Percentiles rank a stretch among this genome's conserved stretches.
Evolutionary conservation across 2,797 vertebrate genomes (phyloP).

Genomic region (Brachyrhaphis roseni): DNA sequence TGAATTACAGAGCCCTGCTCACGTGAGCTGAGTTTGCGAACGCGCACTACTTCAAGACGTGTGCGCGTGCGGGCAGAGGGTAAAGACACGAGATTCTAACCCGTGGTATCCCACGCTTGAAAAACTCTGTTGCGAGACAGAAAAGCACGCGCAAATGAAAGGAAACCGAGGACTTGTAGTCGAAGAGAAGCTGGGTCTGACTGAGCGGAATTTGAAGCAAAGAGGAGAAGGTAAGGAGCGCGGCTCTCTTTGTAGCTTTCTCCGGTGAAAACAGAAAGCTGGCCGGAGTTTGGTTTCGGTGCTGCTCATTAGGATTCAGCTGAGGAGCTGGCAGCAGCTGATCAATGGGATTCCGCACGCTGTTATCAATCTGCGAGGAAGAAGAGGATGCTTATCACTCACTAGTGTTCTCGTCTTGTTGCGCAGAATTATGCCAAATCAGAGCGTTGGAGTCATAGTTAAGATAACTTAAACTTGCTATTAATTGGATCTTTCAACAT

Average conservation of each 20-base stretch:
- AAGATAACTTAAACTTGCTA: not conserved
- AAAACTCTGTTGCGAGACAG: slow-evolving; percentile 37
- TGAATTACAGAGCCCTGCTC: not conserved
- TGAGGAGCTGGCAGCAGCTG: slow-evolving; percentile 1
- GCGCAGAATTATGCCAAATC: not conserved
- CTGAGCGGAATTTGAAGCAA: not conserved
- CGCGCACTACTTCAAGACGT: slow-evolving; percentile 70
- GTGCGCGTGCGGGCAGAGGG: slow-evolving; percentile 36
- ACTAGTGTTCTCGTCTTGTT: slow-evolving; percentile 8
- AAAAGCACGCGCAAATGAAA: slow-evolving; percentile 17
- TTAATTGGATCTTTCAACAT: not conserved
- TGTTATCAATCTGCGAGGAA: slow-evolving; percentile 19
- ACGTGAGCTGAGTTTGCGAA: not conserved
- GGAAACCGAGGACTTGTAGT: not conserved
- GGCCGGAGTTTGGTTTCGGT: slow-evolving; percentile 10
- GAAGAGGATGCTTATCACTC: slow-evolving; percentile 33
- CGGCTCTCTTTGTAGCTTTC: slow-evolving; percentile 12
- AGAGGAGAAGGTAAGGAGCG: slow-evolving; percentile 48
- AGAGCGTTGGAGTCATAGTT: not conserved
- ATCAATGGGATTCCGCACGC: slow-evolving; percentile 10
- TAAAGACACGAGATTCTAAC: slow-evolving; percentile 1
- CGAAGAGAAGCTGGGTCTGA: not conserved
- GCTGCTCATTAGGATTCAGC: slow-evolving; percentile 1
- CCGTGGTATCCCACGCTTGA: slow-evolving; percentile 33
- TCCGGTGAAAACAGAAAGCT: not conserved